Base-by-base conservation (phyloP, 1,140 invertebrate species). In the Platyscapa corneri region DNA sequence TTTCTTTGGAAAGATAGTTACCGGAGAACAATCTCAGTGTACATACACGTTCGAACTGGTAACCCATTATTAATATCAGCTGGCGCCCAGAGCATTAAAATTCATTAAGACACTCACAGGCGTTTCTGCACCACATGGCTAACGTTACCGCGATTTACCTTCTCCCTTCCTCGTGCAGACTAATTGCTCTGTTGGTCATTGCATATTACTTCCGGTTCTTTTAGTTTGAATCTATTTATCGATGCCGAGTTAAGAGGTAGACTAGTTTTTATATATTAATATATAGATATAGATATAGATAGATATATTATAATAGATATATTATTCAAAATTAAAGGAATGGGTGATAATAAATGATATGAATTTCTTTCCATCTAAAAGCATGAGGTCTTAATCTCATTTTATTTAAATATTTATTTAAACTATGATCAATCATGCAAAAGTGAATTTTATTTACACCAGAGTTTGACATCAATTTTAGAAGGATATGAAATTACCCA, bases 31-130 rank as follows among this genome's bases (percentile, higher is more conserved):
- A 60, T 78, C 53, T 78, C n/a, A 42, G 60, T 67, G 23, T 80
- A 80, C 16, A 67, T 23, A n/a, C 37, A 0, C 6, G 0, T 42
- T 74, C 8, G 34, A 67, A 12, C 5, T 0, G 0, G 5, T 27
- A 42, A 32, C 42, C 30, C 30, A 75, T 82, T 82, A 82, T 82
- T 74, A 82, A 82, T 75, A 65, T 75, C 70, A 18, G 49, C 27
- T 30, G 78, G 27, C 67, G 30, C 16, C 0, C 5, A 46, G 10
- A 18, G 34, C 34, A 84, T 83, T 83, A 53, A 83, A 83, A 84
- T 84, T 84, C 75, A 78, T 79, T 67, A 84, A 60, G 83, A 79
- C 16, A 2, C 42, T 56, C 49, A 16, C 42, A 39, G 67, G 46
- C 46, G 37, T 32, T 46, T 72, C 23, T 56, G 79, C 30, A 77